These are phyloP conservation scores for Elgonia sp. DNA, from an alignment of 2,888 invertebrate genomes.

Conservation along the genomic window DNA sequence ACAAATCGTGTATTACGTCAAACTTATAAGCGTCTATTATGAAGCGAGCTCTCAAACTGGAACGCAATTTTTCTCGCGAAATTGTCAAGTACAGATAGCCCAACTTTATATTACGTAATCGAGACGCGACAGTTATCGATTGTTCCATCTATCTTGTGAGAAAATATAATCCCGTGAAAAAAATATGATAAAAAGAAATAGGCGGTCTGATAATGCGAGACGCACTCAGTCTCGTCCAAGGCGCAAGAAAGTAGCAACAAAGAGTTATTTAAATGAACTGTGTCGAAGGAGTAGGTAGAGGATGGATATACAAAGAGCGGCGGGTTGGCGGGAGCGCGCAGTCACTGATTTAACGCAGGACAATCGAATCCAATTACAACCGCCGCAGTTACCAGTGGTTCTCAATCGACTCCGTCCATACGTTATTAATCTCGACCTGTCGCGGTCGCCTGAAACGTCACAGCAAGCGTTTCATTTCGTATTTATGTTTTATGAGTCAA, in stretches of 20 bases:
- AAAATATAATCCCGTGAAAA: conserved; percentile 55
- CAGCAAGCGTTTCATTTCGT: conserved; percentile 50
- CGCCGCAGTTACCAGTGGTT: conserved; percentile 83
- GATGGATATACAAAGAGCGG: conserved; percentile 83
- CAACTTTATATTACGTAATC: conserved; percentile 72
- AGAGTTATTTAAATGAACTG: conserved; percentile 84
- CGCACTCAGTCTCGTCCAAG: conserved; percentile 79
- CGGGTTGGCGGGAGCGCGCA: conserved; percentile 83
- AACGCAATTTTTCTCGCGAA: conserved; percentile 68
- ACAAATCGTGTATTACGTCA: conserved; percentile 56
- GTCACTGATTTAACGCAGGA: conserved; percentile 87
- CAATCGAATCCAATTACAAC: conserved; percentile 87
- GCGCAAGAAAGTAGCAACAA: conserved; percentile 73
- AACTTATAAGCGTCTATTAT: conserved; percentile 63
- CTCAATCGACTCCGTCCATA: conserved; percentile 79
- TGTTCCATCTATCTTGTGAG: conserved; percentile 63
- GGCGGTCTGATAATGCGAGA: conserved; percentile 58
- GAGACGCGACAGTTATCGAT: conserved; percentile 74
- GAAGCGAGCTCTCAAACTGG: conserved; percentile 55
- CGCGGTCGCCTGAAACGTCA: conserved; percentile 18
- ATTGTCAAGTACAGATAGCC: conserved; percentile 73
- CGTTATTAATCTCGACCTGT: conserved; percentile 52
- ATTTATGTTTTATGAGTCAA: conserved; percentile 65
- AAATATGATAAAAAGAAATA: conserved; percentile 28
- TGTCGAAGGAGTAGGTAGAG: conserved; percentile 83